Percentiles rank a stretch among this genome's conserved stretches.
phyloP scores from a whole-genome alignment of 2,888 invertebrate genomes.

The Orthosia gothica region DNA sequence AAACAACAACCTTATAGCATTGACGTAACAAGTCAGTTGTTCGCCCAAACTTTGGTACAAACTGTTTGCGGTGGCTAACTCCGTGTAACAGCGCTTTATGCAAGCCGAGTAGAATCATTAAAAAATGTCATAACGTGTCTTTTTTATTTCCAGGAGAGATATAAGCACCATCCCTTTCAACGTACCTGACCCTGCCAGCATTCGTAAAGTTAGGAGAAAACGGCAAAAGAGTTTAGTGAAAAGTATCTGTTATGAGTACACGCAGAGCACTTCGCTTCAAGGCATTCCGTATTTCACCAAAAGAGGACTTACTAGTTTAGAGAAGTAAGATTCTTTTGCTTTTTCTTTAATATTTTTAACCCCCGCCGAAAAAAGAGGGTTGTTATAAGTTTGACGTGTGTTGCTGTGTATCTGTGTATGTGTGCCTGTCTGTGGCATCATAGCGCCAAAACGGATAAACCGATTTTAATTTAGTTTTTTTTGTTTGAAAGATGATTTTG shows the following conservation, averaged over 20 bases:
- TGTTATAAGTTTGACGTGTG: too few species aligned
- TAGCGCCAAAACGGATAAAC: too few species aligned
- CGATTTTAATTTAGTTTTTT: too few species aligned
- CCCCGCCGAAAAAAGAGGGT: too few species aligned
- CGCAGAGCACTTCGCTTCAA: conserved; percentile 28
- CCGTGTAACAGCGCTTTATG: too few species aligned
- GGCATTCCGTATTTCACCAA: conserved; percentile 30
- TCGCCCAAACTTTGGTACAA: not conserved
- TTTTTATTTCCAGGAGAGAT: not conserved
- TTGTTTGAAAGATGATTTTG: too few species aligned
- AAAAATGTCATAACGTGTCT: not conserved
- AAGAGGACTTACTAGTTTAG: conserved; percentile 21
- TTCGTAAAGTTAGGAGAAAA: conserved; percentile 22
- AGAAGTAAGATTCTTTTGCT: not conserved
- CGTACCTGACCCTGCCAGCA: not conserved
- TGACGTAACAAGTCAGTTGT: not conserved
- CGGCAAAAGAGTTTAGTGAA: conserved; percentile 11
- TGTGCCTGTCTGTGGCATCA: too few species aligned
- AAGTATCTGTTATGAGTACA: conserved; percentile 17
- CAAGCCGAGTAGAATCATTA: not conserved
- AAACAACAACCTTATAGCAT: not conserved
- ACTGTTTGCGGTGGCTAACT: not conserved
- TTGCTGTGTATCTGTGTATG: too few species aligned
- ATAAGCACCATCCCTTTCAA: not conserved
- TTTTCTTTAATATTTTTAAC: too few species aligned